Evolutionary conservation across 2,797 vertebrate genomes (phyloP).

Genomic region (Mastacembelus armatus): DNA sequence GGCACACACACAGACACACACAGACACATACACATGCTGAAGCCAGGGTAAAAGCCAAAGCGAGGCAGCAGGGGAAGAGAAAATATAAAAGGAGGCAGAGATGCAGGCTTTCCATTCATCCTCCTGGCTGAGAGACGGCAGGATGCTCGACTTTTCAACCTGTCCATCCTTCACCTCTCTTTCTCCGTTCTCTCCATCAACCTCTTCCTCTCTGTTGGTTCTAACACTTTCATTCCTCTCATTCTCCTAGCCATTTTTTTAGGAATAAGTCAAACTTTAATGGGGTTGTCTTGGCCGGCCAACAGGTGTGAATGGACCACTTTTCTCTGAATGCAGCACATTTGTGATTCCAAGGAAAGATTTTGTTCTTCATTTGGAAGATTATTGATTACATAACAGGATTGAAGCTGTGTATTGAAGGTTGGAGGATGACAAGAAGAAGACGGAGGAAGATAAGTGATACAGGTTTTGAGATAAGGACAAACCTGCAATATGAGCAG

Average conservation of each 20-base stretch:
- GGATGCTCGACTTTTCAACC: conserved; percentile 55
- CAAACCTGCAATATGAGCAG: conserved; percentile 11
- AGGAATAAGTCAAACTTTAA: conserved; percentile 25
- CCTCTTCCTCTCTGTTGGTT: neutral
- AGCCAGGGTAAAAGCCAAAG: conserved; percentile 76
- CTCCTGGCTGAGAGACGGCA: conserved; percentile 56
- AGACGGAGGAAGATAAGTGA: neutral
- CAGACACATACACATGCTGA: conserved; percentile 31
- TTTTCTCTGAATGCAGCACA: neutral
- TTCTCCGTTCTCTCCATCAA: conserved; percentile 14
- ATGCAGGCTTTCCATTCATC: conserved; percentile 69
- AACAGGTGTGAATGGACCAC: conserved; percentile 38
- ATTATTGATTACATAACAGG: neutral
- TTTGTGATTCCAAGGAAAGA: neutral
- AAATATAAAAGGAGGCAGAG: conserved; percentile 76
- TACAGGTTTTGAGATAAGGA: neutral
- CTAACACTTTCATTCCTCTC: neutral
- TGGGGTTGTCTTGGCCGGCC: neutral
- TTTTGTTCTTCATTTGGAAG: neutral
- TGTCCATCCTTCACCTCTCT: conserved; percentile 30
- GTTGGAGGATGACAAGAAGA: neutral
- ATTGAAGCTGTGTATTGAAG: neutral
- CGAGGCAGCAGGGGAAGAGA: conserved; percentile 69
- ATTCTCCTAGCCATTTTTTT: neutral
- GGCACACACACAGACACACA: conserved; percentile 8